Percentiles rank a stretch among this genome's conserved stretches.
phyloP scores from a whole-genome alignment of 2,888 invertebrate genomes.

The Ophion ventricosus region DNA sequence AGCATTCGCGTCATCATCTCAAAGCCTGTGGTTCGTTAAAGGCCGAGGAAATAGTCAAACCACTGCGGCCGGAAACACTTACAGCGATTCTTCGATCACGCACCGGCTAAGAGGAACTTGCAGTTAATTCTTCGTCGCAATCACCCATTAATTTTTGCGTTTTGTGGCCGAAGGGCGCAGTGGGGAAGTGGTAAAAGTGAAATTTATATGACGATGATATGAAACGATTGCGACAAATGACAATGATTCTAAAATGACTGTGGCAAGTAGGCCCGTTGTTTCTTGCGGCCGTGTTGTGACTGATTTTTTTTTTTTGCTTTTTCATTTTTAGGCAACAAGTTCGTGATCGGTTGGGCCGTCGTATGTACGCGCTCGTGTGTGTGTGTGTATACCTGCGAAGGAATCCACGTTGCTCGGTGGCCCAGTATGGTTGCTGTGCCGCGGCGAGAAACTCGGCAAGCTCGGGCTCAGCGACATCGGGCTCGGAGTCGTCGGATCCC shows the following conservation, averaged over 20 bases:
- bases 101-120: slow-evolving; percentile 50
- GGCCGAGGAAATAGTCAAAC: slow-evolving; percentile 37
- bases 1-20: slow-evolving; percentile 8
- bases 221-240: slow-evolving; percentile 50
- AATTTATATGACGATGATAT: slow-evolving; percentile 61
- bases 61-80: slow-evolving; percentile 41
- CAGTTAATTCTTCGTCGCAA: slow-evolving; percentile 59
- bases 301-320: slow-evolving; percentile 11
- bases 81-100: slow-evolving; percentile 50
- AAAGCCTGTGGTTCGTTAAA: background rate
- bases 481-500: slow-evolving; percentile 84
- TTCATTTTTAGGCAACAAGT: background rate
- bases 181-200: slow-evolving; percentile 40
- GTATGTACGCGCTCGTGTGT: slow-evolving; percentile 31
- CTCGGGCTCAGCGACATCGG: slow-evolving; percentile 86
- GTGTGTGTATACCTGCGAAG: slow-evolving; percentile 77
- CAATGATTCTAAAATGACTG: slow-evolving; percentile 49
- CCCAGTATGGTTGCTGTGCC: slow-evolving; percentile 79
- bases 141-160: slow-evolving; percentile 61
- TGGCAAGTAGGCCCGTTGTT: slow-evolving; percentile 34
- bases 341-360: slow-evolving; percentile 4
- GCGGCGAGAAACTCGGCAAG: slow-evolving; percentile 86
- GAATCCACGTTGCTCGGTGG: slow-evolving; percentile 81
- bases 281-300: background rate
- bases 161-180: slow-evolving; percentile 14